Evolutionary conservation across 2,113 vertebrate species (phyloP), one percentile per base, ranked within the genome.

Genomic region (Rhabdornis inornatus): DNA sequence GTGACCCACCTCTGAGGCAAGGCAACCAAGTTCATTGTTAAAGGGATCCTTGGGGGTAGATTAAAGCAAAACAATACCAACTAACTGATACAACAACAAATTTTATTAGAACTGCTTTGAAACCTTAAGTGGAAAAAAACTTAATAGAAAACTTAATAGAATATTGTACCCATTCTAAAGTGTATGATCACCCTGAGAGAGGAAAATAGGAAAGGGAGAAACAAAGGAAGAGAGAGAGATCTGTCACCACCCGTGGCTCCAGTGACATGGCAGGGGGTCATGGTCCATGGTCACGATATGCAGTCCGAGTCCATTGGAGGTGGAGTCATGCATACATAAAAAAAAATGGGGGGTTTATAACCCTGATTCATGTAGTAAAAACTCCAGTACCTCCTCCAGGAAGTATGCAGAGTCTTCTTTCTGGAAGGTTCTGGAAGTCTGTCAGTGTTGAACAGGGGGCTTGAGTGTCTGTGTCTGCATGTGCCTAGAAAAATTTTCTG

Each of bases 211-310:
- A 16, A 55, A 47, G n/a, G 55, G 10, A 61, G 71, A 63, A 49
- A 37, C 22, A 50, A 27, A 59, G 10, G 27, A 37, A 33, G 44
- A 72, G 27, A 72, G 27, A 31, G 35, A 44, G 10, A 4, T 35
- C 37, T 39, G 5, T 50, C 22, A 23, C 9, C 16, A 53, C 24
- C 6, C 13, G 2, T n/a, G 20, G 13, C 44, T 44, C 15, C 44
- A 74, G 37, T 39, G 60, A 18, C 3, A 5, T 28, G 8, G 20
- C 2, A 4, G 3, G 13, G 17, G 31, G 18, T 35, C 18, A 4
- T 7, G 10, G 7, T 75, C 49, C 5, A 3, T 70, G n/a, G 28
- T 47, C 0, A 0, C 1, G 4, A 25, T 45, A 39, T 19, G 28
- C 33, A 39, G 44, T 59, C 27, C 0, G 0, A 64, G 27, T 24